phyloP scores from a whole-genome alignment of 2,888 invertebrate species.

The Drosophila heteroneura region DNA sequence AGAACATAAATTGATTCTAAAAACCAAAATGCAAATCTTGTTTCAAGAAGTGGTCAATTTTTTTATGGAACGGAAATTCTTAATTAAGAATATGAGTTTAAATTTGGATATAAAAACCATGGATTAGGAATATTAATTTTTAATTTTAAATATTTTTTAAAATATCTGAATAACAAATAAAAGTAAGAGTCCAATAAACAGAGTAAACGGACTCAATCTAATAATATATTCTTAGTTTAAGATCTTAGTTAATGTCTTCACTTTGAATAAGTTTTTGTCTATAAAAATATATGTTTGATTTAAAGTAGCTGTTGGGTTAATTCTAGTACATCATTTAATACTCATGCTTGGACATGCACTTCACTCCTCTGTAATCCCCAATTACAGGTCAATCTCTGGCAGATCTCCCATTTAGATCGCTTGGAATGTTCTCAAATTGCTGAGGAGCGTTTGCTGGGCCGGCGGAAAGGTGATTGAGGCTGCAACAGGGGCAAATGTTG shows the following conservation, averaged over 20 bases:
- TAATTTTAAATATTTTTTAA: not conserved
- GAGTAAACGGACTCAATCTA: not conserved
- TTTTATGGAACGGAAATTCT: not conserved
- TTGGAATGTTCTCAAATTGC: constrained; percentile 78
- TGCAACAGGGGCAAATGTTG: constrained; percentile 40
- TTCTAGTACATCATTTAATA: not conserved
- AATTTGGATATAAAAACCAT: not conserved
- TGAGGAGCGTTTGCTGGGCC: constrained; percentile 76
- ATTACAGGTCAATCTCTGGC: not conserved
- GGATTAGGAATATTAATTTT: not conserved
- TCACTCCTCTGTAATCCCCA: not conserved
- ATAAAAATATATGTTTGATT: not conserved
- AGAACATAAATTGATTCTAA: not conserved
- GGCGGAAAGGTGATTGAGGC: constrained; percentile 63
- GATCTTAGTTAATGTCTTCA: not conserved
- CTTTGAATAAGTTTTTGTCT: not conserved
- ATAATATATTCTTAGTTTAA: not conserved
- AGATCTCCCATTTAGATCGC: not conserved
- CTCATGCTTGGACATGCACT: not conserved
- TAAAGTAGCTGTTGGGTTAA: not conserved
- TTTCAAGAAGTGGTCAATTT: not conserved
- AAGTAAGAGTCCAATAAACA: not conserved
- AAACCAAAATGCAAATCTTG: not conserved
- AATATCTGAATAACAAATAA: not conserved
- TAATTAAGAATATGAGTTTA: not conserved